Evolutionary conservation across 2,113 vertebrate species (phyloP), one percentile per base, ranked within the genome.

Genomic region (Siniperca chuatsi): DNA sequence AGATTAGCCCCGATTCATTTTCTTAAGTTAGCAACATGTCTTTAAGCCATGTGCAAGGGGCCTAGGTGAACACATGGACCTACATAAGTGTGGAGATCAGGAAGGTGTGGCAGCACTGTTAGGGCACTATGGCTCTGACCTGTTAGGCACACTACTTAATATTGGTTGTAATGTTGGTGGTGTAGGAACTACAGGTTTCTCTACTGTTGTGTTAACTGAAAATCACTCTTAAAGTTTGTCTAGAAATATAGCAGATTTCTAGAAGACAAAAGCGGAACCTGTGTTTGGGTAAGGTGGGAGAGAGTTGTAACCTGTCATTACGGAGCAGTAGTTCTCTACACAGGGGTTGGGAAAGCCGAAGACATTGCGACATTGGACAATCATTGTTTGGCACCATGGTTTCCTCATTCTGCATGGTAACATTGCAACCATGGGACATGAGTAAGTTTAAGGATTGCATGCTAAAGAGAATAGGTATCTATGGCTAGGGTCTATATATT

Each of bases 1-100:
- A 92, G 94, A 93, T 95, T 95, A 94, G 87, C 87, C 92, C 66
- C 57, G 87, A 93, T 93, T 94, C 76, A 92, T 92, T 90, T 90
- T 90, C 93, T 92, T 91, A 93, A 93, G 74, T 93, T 92, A 93
- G 93, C 79, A 91, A 87, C 93, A 88, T 87, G 92, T 87, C 92
- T 92, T 80, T 87, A 93, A 90, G 86, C 87, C 82, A 86, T 78
- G 78, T 73, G 70, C 65, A 84, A 85, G 64, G 62, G 77, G 75
- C 82, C 69, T 21, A 23, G 29, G 50, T 68, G 71, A 85, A 76
- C 91, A 90, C 86, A 87, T 79, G 88, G 90, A 65, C 64, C 15
- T 77, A 64, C 75, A 40, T 46, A 50, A 61, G 70, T 25, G 57
- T n/a, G 42, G 37, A 82, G 91, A 89, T 77, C 79, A 92, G 50